Evolutionary conservation across 2,888 invertebrate genomes (phyloP), one percentile per base, ranked within the genome.

Genomic region (Leptinotarsa haldemani): DNA sequence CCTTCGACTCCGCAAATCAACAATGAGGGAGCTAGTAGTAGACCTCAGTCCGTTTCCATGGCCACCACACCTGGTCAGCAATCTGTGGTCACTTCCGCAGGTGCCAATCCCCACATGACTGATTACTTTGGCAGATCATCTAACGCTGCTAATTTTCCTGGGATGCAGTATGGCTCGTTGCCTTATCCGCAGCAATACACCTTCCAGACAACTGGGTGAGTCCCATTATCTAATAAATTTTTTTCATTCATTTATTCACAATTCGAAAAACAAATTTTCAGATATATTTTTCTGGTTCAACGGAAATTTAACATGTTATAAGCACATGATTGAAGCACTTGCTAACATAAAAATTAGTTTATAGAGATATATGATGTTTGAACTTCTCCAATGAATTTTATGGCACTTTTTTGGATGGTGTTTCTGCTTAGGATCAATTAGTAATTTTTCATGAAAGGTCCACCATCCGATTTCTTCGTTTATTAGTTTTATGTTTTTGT

Each of bases 51-150:
- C 58, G 84, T 83, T 5, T 84, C 85, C 9, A 83, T 83, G 77
- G 74, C 82, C 52, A 80, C 82, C 22, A 79, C 80, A 67, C 82
- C 80, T 56, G 80, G 80, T 53, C 83, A 80, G 65, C 79, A 76
- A 63, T 80, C 82, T 40, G 82, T 83, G 46, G 81, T 84, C 15
- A 67, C 67, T 52, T 79, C 83, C 7, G 81, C 84, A 7, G 80
- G 80, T 68, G 79, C 80, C 65, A 83, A 82, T 76, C 80, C 82
- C 9, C 84, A 83, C 25, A 80, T 85, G 75, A 83, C 77, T 73
- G 86, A 86, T 74, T 86, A 86, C 76, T 86, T 85, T 75, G 84
- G 82, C 67, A 82, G 85, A 73, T 80, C 82, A 30, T 80, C 84
- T 46, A 81, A 82, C 58, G 78, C 82, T 68, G 77, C 81, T 48